phyloP scores from a whole-genome alignment of 2,888 invertebrate species.

The Gasteruption jaculator region DNA sequence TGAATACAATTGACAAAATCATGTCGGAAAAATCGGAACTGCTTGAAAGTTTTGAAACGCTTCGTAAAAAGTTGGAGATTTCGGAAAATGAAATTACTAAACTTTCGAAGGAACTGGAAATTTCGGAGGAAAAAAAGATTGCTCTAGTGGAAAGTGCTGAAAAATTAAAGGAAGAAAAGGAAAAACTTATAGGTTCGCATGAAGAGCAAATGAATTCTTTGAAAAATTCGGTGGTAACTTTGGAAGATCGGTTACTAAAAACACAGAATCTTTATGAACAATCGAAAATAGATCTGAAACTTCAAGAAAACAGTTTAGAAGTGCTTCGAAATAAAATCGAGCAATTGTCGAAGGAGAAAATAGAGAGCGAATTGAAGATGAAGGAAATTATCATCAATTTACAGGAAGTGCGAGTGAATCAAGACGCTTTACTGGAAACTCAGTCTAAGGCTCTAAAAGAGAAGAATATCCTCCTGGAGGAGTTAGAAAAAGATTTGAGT shows the following conservation, averaged over 20 bases:
- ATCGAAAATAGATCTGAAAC: constrained; percentile 24
- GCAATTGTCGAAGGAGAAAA: constrained; percentile 23
- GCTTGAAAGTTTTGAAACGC: background rate
- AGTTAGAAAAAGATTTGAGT: constrained; percentile 22
- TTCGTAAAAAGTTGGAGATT: background rate
- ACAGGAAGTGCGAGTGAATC: constrained; percentile 32
- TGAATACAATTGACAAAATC: background rate
- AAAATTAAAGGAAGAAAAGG: background rate
- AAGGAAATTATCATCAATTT: constrained; percentile 35
- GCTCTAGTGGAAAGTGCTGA: background rate
- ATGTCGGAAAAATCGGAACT: background rate
- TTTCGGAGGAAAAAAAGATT: background rate
- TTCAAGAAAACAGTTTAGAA: constrained; percentile 27
- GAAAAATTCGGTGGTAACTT: constrained; percentile 14
- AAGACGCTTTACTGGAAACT: constrained; percentile 30
- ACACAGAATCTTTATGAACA: constrained; percentile 20
- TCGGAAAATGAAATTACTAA: background rate
- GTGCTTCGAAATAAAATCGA: constrained; percentile 26
- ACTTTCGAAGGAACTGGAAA: constrained; percentile 11
- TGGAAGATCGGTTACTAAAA: constrained; percentile 19
- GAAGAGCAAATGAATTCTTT: constrained; percentile 16
- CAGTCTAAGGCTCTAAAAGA: constrained; percentile 33
- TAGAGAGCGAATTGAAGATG: constrained; percentile 30
- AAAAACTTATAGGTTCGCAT: background rate
- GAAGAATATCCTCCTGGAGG: constrained; percentile 22